These are phyloP conservation scores for Rousettus madagascariensis DNA, from an alignment of 2,797 vertebrate species.

Conservation along the genomic window DNA sequence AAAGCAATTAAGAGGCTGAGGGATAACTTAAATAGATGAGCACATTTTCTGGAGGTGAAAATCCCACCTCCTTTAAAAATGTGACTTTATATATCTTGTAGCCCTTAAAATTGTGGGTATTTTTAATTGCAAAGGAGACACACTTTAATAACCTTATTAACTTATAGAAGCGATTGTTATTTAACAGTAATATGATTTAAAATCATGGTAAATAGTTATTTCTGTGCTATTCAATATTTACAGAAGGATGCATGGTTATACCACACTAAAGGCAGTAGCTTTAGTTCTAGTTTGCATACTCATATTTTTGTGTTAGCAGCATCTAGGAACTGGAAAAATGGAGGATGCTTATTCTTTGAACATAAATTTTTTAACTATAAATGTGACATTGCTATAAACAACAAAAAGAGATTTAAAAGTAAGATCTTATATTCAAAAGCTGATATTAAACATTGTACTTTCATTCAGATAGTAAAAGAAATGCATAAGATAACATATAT, in stretches of 20 bases:
- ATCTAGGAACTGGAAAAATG: not conserved
- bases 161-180: not conserved
- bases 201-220: not conserved
- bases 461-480: not conserved
- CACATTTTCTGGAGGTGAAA: not conserved
- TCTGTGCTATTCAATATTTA: not conserved
- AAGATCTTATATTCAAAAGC: not conserved
- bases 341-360: not conserved
- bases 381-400: not conserved
- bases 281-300: not conserved
- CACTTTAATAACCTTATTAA: not conserved
- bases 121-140: not conserved
- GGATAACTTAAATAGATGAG: not conserved
- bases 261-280: not conserved
- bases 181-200: not conserved
- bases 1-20: not conserved
- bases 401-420: constrained; percentile 5
- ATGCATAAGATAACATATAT: not conserved
- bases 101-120: not conserved
- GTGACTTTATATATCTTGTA: not conserved
- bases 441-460: not conserved
- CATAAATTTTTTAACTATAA: not conserved
- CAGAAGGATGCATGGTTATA: not conserved
- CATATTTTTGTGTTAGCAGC: not conserved
- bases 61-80: not conserved